Base-by-base conservation (phyloP, 2,113 vertebrate genomes). In the Euleptes europaea region DNA sequence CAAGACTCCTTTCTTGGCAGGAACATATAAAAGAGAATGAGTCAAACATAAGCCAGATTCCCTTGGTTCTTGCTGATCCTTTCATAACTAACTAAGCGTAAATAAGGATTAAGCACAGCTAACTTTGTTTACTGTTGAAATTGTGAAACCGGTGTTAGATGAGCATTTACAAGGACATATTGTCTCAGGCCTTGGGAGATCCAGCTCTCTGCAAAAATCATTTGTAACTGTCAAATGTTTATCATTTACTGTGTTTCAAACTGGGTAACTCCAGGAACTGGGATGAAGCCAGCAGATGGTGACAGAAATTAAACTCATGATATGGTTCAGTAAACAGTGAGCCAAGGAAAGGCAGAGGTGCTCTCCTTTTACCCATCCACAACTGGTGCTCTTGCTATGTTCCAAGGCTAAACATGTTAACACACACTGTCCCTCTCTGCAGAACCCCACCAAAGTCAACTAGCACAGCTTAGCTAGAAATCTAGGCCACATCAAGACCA, bases 211-310 rank as follows among this genome's bases (percentile, higher is more conserved):
- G 28, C 88, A 92, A 93, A 94, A 92, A 90, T 92, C 1, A 93
- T 95, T 92, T 95, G 90, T 94, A 95, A 94, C 88, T 91, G 94
- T 95, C 94, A 95, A 93, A 92, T 88, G 91, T 94, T 96, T 93
- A 94, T 93, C 88, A 95, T 93, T 94, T 92, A 90, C 88, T 92
- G 92, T 82, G 91, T 85, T 91, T 94, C 93, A 93, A 94, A 93
- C 76, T 93, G 94, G 84, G 86, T 81, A 92, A 94, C 91, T 90
- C 86, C 91, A 92, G 93, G 92, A 95, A 93, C 89, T 84, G 77
- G 88, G 91, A 92, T 90, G 82, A 84, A 91, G 90, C 86, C 93
- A 92, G 85, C 94, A 95, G 94, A 93, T 95, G 95, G 94, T 90
- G 78, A 87, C 88, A 92, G 93, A 95, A 94, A 95, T 95, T 93